Base-by-base conservation (phyloP, 2,888 invertebrate species). In the Crepidodera aurea region DNA sequence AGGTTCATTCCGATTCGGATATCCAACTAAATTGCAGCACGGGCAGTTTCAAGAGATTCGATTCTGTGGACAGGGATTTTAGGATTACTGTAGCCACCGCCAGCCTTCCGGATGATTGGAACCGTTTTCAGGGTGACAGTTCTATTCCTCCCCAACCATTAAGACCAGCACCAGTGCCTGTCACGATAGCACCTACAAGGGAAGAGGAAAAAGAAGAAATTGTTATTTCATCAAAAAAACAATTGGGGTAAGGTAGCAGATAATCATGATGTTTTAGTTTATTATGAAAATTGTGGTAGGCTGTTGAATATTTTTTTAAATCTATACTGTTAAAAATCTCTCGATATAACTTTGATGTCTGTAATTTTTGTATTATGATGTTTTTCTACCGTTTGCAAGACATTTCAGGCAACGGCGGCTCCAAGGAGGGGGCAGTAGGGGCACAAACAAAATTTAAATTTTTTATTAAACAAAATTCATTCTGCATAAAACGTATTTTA, bases 1-100 rank as follows among this genome's bases (percentile, higher is more conserved):
- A 88, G 88, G 85, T 88, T 29, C 85, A 86, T 70, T 87, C 87
- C 0, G 87, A 88, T 63, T 87, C 88, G 5, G 88, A 88, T 73
- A 84, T 87, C 62, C 81, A 86, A 64, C 78, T 88, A 55, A 86
- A 86, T 71, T 83, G 84, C 53, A 85, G 85, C 29, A 85, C 85
- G 50, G 88, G 88, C 46, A 87, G 86, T 70, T 88, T 88, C 76
- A 86, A 87, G 71, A 82, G 87, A 37, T 88, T 88, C 74, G 88
- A 88, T 70, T 84, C 86, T 10, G 84, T 87, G 29, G 87, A 88
- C 71, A 82, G 83, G 62, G 87, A 86, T 73, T 81, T 82, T 61
- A 82, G 82, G 64, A 82, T 83, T 69, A 79, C 82, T 6, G 77
- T 83, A 37, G 82, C 83, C 65, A n/a, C 22, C 22, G 22, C 22